Evolutionary conservation across 2,797 vertebrate species (phyloP).

Genomic region (Aselliscus stoliczkanus): DNA sequence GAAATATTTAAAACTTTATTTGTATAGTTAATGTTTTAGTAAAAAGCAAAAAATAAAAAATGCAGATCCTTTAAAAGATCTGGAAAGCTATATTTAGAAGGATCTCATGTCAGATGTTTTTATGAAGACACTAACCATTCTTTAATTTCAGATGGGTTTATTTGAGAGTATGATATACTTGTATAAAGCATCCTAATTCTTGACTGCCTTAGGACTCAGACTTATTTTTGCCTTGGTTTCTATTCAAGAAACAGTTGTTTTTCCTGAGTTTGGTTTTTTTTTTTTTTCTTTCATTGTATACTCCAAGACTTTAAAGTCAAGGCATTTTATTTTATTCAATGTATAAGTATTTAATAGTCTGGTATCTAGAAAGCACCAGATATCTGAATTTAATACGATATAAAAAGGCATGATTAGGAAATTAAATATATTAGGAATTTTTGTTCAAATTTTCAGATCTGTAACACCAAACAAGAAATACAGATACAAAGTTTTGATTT

Average conservation of each 20-base stretch:
- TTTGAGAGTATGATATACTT: background rate
- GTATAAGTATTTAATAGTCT: background rate
- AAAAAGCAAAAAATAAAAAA: slow-evolving; percentile 11
- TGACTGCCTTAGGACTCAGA: background rate
- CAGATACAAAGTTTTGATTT: slow-evolving; percentile 19
- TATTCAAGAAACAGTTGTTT: background rate
- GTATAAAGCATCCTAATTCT: background rate
- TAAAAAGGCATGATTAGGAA: background rate
- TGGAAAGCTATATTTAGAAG: background rate
- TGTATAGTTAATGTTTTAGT: background rate
- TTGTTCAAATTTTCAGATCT: slow-evolving; percentile 7
- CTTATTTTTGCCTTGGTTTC: background rate
- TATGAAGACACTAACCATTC: background rate
- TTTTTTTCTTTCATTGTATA: slow-evolving; percentile 17
- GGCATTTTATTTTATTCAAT: background rate
- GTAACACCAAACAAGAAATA: background rate
- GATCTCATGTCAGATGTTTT: background rate
- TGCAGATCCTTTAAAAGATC: background rate
- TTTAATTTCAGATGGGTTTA: background rate
- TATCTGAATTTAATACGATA: slow-evolving; percentile 3
- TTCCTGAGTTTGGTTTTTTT: background rate
- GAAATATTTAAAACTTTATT: background rate
- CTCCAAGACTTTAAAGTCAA: background rate
- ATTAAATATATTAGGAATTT: background rate
- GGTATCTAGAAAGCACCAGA: background rate